phyloP scores from a whole-genome alignment of 2,888 invertebrate genomes.

The Dicyrtoma fusca region DNA sequence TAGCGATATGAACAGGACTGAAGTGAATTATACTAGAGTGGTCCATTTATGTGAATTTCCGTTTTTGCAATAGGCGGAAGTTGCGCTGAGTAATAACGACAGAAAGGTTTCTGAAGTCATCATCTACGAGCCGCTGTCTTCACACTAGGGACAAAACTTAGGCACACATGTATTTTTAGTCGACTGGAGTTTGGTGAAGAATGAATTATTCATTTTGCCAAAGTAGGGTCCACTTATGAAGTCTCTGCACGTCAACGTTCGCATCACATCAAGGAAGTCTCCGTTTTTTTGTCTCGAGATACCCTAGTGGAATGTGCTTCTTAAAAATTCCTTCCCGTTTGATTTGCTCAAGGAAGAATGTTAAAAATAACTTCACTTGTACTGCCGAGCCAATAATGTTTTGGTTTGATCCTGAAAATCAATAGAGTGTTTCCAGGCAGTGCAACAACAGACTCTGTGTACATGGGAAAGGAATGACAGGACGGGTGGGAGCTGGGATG shows the following conservation, averaged over 20 bases:
- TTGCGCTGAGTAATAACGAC: conserved; percentile 9
- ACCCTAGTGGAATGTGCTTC: not conserved
- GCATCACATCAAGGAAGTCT: conserved; percentile 34
- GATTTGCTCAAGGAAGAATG: not conserved
- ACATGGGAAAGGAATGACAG: not conserved
- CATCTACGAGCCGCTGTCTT: conserved; percentile 5
- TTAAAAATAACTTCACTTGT: too few species aligned
- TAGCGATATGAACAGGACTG: too few species aligned
- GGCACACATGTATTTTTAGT: conserved; percentile 39
- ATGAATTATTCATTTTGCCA: conserved; percentile 50
- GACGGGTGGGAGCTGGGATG: not conserved
- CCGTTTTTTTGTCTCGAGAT: not conserved
- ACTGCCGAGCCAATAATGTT: too few species aligned
- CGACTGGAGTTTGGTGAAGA: conserved; percentile 31
- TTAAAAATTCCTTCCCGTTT: not conserved
- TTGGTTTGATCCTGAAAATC: too few species aligned
- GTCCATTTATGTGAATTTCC: conserved; percentile 33
- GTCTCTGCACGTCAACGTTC: conserved; percentile 42
- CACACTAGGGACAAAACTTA: conserved; percentile 19
- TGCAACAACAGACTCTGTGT: too few species aligned
- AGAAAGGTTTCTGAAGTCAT: conserved; percentile 31
- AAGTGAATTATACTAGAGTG: not conserved
- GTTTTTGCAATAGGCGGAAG: conserved; percentile 31
- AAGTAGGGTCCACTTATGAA: conserved; percentile 42
- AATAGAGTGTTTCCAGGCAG: too few species aligned